A percentile compares a stretch with the other conserved stretches of the same genome.
phyloP scores from a whole-genome alignment of 1,140 invertebrate genomes.

The Eupristina koningsbergeri region DNA sequence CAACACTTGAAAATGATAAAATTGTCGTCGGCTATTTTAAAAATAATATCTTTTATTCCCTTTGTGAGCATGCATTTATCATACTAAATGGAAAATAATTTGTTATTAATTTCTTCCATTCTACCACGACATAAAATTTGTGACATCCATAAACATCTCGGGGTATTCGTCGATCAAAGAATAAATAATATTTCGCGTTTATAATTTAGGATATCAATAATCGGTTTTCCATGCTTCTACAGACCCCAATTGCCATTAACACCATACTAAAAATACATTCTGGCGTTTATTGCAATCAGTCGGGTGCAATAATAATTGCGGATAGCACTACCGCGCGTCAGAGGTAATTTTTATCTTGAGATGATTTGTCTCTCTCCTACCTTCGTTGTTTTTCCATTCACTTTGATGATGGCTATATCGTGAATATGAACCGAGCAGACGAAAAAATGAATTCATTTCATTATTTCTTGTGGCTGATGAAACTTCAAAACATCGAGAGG shows the following conservation, averaged over 20 bases:
- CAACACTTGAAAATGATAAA: neutral
- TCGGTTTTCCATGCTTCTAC: too few species aligned
- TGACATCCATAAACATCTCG: too few species aligned
- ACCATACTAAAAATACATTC: neutral
- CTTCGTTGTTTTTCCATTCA: neutral
- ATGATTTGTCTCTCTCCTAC: neutral
- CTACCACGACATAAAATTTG: neutral
- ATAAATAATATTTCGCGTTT: too few species aligned
- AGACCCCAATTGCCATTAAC: neutral
- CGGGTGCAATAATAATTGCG: neutral
- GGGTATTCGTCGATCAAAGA: too few species aligned
- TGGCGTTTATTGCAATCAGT: too few species aligned
- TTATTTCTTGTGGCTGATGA: constrained; percentile 16
- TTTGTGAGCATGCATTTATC: neutral
- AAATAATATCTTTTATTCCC: too few species aligned
- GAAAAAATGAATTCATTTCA: constrained; percentile 36
- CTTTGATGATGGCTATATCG: neutral
- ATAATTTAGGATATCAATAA: neutral
- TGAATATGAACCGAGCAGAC: neutral
- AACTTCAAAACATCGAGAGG: neutral
- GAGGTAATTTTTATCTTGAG: neutral
- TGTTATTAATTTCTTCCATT: neutral
- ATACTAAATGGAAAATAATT: neutral
- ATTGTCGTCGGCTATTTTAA: neutral
- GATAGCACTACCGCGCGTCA: constrained; percentile 18